Base-by-base conservation (phyloP, 92 coral and sea anemone species). In the Siderastrea radians region DNA sequence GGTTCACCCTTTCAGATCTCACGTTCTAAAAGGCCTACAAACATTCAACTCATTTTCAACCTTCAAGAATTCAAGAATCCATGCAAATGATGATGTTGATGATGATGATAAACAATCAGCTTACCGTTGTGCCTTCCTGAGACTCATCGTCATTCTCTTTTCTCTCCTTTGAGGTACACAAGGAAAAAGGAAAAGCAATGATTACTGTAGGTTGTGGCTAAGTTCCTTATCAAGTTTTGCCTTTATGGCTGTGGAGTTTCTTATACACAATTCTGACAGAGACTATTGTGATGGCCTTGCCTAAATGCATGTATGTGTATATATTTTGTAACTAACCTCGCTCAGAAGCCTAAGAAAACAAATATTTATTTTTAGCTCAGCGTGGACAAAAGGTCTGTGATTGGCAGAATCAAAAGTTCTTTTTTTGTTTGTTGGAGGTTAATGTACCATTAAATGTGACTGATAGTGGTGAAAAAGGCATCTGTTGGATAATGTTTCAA, bases 81-180 rank as follows among this genome's bases (percentile, higher is more conserved):
- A 26, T 26, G 38, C 38, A 26, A 26, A 26, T 26, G 38, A 26
- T 0, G 38, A 26, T 26, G 38, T 26, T 53, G 52, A 48, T 48
- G 7, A 57, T 38, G 48, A 48, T 52, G 16, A 52, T 53, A 47
- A 49, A 53, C 62, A 49, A 77, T 12, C 67, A 48, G 66, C 81
- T 77, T 77, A 77, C 81, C 81, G 51, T 12, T 12, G 81, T 77
- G 81, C 68, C 81, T 77, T 77, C 81, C 51, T 77, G 81, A 48
- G 81, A 62, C 59, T 77, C 81, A 53, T 14, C 49, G 26, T 48
- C 66, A 53, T 77, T 77, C 81, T 53, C 81, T 77, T 77, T 77
- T 66, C 81, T 75, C 17, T 77, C 81, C 68, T 52, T 77, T 46
- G 60, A 77, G 62, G 45, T 77, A 77, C 62, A 77, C 10, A 47